phyloP scores from a whole-genome alignment of 2,888 invertebrate species.

The Chymomyza fuscimana region DNA sequence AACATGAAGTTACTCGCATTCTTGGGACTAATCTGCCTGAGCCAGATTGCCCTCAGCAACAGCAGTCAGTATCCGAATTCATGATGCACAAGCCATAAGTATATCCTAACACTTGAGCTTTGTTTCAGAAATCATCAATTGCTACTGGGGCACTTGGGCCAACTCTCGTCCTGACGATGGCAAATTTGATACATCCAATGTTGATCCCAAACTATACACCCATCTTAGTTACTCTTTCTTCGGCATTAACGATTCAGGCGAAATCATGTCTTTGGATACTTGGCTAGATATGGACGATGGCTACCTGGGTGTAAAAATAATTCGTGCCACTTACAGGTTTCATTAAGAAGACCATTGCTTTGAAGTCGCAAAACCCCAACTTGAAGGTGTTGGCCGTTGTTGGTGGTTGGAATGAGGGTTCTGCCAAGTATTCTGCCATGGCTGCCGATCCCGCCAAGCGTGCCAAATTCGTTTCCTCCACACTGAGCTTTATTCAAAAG shows the following conservation, averaged over 20 bases:
- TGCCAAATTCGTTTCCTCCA: constrained; percentile 86
- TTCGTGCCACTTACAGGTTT: constrained; percentile 30
- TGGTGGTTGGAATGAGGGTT: constrained; percentile 97
- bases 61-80: not conserved
- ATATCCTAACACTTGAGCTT: not conserved
- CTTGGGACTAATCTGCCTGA: constrained; percentile 41
- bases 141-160: constrained; percentile 73
- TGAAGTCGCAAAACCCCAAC: constrained; percentile 59
- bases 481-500: constrained; percentile 87
- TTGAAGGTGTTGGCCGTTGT: constrained; percentile 89
- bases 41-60: constrained; percentile 45
- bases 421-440: constrained; percentile 90
- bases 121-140: constrained; percentile 60
- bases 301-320: not conserved
- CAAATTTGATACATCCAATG: constrained; percentile 53
- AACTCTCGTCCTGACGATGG: constrained; percentile 65
- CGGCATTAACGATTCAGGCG: constrained; percentile 58
- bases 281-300: constrained; percentile 58
- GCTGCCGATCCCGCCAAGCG: constrained; percentile 87
- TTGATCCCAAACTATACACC: constrained; percentile 68
- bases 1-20: constrained; percentile 46
- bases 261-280: constrained; percentile 54
- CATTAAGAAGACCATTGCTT: constrained; percentile 54
- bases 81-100: not conserved
- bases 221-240: constrained; percentile 71